A percentile compares a stretch with the other conserved stretches of the same genome.
phyloP scores from a whole-genome alignment of 2,113 vertebrate species.

The Tupaia tana region DNA sequence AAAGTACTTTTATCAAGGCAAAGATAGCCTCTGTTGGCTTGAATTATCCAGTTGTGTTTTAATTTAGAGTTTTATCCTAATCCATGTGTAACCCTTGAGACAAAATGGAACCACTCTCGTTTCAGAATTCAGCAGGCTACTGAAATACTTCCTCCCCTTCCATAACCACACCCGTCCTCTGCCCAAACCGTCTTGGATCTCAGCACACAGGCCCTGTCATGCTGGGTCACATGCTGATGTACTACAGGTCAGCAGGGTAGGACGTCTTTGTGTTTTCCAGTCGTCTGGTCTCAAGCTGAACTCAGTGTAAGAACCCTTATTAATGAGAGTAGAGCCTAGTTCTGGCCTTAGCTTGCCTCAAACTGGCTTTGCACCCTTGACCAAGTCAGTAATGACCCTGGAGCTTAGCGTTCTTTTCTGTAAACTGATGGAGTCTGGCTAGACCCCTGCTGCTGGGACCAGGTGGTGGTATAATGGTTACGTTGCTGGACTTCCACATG shows the following conservation, averaged over 20 bases:
- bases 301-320: neutral
- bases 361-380: neutral
- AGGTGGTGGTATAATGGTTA: too few relatives aligned
- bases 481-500: too few relatives aligned
- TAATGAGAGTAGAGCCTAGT: neutral
- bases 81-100: neutral
- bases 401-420: neutral
- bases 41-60: constrained; percentile 12
- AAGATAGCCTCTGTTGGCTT: neutral
- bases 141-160: too few relatives aligned
- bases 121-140: neutral
- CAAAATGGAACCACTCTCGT: constrained; percentile 25
- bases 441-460: neutral
- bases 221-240: neutral
- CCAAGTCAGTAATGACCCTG: neutral
- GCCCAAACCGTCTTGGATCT: neutral
- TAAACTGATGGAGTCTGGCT: neutral
- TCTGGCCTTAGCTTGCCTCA: neutral
- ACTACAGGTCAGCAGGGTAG: neutral
- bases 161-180: neutral
- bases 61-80: constrained; percentile 38
- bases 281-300: neutral
- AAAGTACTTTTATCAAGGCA: neutral
- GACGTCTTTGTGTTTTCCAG: neutral
- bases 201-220: neutral